Percentiles rank a stretch among this genome's conserved stretches.
These are phyloP conservation scores for Physocephala rufipes DNA, from an alignment of 2,888 invertebrate species.

Conservation along the genomic window DNA sequence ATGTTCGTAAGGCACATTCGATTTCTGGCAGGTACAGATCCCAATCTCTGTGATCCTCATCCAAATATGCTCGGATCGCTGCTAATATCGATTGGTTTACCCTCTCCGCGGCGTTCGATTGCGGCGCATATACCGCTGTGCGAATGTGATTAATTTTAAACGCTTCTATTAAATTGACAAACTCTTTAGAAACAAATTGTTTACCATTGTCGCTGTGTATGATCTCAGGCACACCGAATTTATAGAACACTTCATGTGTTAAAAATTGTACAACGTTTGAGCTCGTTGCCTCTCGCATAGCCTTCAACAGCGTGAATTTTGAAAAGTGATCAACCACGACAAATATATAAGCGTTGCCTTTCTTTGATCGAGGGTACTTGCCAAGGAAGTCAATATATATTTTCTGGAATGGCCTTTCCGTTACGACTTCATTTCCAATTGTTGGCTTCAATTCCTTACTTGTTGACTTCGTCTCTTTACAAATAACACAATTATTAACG, in stretches of 20 bases:
- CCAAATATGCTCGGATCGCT: conserved; percentile 3
- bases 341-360: background rate
- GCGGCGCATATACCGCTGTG: background rate
- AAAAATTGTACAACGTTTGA: background rate
- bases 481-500: background rate
- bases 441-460: background rate
- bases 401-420: conserved; percentile 15
- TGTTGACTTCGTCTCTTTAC: conserved; percentile 14
- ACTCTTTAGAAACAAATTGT: background rate
- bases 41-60: conserved; percentile 6
- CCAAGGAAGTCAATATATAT: conserved; percentile 39
- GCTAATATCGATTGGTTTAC: background rate
- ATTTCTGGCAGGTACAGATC: conserved; percentile 7
- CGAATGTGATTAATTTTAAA: background rate
- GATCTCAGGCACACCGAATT: background rate
- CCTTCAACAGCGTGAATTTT: background rate
- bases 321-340: background rate
- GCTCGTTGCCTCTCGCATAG: background rate
- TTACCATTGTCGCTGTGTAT: conserved; percentile 8
- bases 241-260: background rate
- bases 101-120: background rate
- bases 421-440: background rate
- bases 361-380: background rate
- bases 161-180: background rate
- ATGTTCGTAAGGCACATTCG: background rate